Conservation (phyloP, 2,113 vertebrate genomes). For the Cacatua alba region DNA sequence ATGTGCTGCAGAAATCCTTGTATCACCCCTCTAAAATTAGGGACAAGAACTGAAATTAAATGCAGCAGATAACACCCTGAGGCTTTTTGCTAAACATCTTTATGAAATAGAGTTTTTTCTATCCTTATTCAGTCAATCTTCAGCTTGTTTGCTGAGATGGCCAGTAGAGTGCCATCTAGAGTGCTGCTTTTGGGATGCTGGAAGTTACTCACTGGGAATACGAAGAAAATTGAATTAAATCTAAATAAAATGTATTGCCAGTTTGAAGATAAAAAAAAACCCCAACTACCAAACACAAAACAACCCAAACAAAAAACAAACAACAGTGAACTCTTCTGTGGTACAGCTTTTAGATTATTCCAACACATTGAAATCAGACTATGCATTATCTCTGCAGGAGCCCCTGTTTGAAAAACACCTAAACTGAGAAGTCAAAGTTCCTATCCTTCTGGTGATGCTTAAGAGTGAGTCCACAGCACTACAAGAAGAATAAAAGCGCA, state of each 20-base stretch:
- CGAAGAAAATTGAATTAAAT: neutral
- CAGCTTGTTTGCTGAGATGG: neutral
- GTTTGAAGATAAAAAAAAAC: neutral
- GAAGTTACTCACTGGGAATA: neutral
- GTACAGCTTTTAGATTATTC: neutral
- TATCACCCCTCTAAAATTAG: neutral
- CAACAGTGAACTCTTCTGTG: neutral
- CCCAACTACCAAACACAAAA: neutral
- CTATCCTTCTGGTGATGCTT: neutral
- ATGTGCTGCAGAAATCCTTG: neutral
- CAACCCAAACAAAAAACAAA: neutral
- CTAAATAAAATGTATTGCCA: neutral
- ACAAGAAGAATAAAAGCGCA: neutral
- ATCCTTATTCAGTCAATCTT: neutral
- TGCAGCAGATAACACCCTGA: neutral
- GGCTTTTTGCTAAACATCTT: neutral
- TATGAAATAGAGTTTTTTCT: neutral
- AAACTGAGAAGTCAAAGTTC: neutral
- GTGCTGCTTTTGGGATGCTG: neutral
- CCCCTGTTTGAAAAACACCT: neutral
- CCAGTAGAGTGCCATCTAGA: constrained; percentile 48
- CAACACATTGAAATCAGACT: neutral
- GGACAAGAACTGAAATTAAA: neutral
- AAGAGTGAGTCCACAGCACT: neutral
- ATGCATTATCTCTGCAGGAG: neutral